Evolutionary conservation across 2,888 invertebrate species (phyloP).

Genomic region (Drosophila pegasa): DNA sequence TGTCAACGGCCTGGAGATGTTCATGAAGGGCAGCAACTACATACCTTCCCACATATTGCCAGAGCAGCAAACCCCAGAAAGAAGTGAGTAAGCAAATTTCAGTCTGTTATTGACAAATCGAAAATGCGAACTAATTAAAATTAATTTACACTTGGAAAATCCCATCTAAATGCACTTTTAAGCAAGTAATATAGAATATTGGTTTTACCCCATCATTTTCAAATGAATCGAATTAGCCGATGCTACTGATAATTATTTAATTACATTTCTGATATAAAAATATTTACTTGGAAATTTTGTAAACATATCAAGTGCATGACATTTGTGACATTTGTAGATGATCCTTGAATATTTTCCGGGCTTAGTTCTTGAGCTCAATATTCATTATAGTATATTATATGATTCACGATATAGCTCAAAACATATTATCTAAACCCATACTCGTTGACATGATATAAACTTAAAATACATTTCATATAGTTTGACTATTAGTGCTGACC

Average conservation of each 20-base stretch:
- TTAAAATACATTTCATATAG: too few relatives aligned
- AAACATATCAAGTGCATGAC: neutral
- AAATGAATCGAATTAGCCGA: neutral
- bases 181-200: neutral
- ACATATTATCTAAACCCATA: too few relatives aligned
- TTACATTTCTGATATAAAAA: neutral
- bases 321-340: too few relatives aligned
- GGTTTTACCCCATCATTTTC: neutral
- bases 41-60: slow-evolving; percentile 95
- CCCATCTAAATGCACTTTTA: neutral
- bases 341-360: too few relatives aligned
- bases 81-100: slow-evolving; percentile 80
- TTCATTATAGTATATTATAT: too few relatives aligned
- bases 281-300: neutral
- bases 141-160: neutral
- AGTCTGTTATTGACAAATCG: neutral
- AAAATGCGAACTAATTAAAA: neutral
- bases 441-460: too few relatives aligned
- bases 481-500: too few relatives aligned
- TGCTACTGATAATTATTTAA: neutral
- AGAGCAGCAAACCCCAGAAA: slow-evolving; percentile 86
- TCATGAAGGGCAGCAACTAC: slow-evolving; percentile 97
- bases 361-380: too few relatives aligned
- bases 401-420: too few relatives aligned
- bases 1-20: slow-evolving; percentile 94